Evolutionary conservation across 2,888 invertebrate species (phyloP).

Genomic region (Horisme vitalbata): DNA sequence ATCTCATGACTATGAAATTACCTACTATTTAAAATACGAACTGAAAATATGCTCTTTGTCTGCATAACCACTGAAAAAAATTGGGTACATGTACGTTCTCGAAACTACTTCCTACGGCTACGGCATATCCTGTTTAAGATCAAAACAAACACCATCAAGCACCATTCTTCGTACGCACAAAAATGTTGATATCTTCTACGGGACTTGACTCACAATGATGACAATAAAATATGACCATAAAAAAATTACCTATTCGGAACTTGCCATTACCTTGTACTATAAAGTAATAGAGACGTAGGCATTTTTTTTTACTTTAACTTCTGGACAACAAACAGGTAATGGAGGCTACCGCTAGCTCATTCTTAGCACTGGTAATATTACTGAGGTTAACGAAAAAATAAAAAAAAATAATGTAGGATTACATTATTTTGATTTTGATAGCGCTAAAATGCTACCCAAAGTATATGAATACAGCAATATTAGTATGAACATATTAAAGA

Average conservation of each 20-base stretch:
- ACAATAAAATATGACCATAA: conserved; percentile 10
- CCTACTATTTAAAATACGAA: too few relatives aligned
- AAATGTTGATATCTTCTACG: conserved; percentile 33
- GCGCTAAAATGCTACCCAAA: too few relatives aligned
- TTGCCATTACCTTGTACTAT: conserved; percentile 25
- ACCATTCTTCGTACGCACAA: conserved; percentile 28
- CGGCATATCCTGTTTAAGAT: conserved; percentile 8
- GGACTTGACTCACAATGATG: conserved; percentile 22
- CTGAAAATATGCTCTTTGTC: too few relatives aligned
- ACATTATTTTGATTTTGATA: too few relatives aligned
- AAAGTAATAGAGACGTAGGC: conserved; percentile 9
- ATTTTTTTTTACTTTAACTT: neutral
- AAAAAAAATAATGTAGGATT: too few relatives aligned
- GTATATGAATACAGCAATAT: too few relatives aligned
- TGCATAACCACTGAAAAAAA: too few relatives aligned
- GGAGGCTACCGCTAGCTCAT: neutral
- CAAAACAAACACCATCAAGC: conserved; percentile 18
- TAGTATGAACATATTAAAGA: too few relatives aligned
- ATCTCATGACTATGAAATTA: too few relatives aligned
- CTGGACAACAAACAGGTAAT: neutral
- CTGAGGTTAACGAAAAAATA: too few relatives aligned
- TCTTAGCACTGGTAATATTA: neutral
- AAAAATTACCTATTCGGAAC: conserved; percentile 24
- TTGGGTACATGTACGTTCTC: too few relatives aligned
- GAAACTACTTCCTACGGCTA: too few relatives aligned